Conservation (phyloP, 2,797 vertebrate genomes). For the Rallus crepitans region DNA sequence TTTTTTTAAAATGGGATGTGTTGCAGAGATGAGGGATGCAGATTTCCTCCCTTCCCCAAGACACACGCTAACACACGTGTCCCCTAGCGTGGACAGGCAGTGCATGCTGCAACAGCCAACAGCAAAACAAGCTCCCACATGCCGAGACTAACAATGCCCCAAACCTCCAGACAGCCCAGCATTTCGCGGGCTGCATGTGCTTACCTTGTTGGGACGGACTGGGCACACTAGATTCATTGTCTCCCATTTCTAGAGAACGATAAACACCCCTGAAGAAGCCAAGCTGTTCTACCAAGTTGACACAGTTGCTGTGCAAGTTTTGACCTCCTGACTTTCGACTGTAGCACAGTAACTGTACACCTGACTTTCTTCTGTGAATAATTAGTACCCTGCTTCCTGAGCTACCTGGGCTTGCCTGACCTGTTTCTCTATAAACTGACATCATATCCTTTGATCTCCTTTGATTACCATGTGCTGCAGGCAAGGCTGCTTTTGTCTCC, state of each 20-base stretch:
- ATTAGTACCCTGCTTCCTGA: conserved; percentile 87
- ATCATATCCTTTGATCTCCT: conserved; percentile 83
- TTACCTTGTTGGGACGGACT: conserved; percentile 85
- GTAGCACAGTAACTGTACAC: conserved; percentile 77
- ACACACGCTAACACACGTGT: neutral
- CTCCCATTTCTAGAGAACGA: conserved; percentile 66
- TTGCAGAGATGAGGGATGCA: neutral
- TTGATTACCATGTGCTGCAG: conserved; percentile 70
- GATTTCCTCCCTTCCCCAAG: neutral
- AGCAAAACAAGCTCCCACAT: neutral
- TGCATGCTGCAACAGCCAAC: neutral
- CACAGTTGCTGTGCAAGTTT: conserved; percentile 55
- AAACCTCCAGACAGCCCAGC: neutral
- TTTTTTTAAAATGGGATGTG: accelerated
- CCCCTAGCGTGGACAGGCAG: neutral
- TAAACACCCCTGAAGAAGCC: neutral
- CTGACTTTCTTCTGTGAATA: conserved; percentile 79
- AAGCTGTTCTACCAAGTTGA: conserved; percentile 43
- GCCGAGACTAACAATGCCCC: neutral
- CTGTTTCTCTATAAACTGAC: conserved; percentile 89
- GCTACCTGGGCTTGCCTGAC: conserved; percentile 90
- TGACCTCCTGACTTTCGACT: conserved; percentile 79
- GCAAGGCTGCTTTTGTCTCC: conserved; percentile 77
- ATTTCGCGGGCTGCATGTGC: neutral
- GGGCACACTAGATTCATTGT: conserved; percentile 73